Conservation (phyloP, 1,140 invertebrate species). For the Zaprionus tsacasi region DNA sequence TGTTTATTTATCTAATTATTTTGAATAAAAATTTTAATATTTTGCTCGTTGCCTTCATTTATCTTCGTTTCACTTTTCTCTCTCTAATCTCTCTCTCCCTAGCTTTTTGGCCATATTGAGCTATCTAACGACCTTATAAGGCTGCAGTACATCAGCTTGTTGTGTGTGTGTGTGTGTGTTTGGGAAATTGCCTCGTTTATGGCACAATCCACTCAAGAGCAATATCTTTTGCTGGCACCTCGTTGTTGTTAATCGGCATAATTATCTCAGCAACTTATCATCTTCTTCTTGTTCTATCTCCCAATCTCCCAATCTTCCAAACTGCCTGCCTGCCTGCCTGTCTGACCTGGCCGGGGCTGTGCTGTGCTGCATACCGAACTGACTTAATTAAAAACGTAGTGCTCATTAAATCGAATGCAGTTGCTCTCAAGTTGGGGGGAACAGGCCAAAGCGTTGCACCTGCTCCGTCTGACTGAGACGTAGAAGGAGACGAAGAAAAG, state of each 20-base stretch:
- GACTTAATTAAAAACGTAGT: slow-evolving; percentile 71
- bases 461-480: slow-evolving; percentile 16
- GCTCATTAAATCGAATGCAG: slow-evolving; percentile 69
- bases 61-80: neutral
- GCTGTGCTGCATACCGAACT: slow-evolving; percentile 15
- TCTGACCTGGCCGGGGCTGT: neutral
- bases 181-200: neutral
- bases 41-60: no score
- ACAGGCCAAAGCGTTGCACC: slow-evolving; percentile 37
- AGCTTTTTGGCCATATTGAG: neutral
- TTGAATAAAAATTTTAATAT: no score
- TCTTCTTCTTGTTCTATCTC: slow-evolving; percentile 4
- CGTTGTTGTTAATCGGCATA: slow-evolving; percentile 27
- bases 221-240: neutral
- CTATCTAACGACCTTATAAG: neutral
- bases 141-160: neutral
- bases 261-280: slow-evolving; percentile 25
- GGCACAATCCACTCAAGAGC: neutral
- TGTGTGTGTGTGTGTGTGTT: neutral
- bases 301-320: neutral
- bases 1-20: no score
- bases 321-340: neutral
- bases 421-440: slow-evolving; percentile 45
- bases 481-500: slow-evolving; percentile 22
- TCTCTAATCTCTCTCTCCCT: neutral